A percentile compares a stretch with the other conserved stretches of the same genome.
Conservation (phyloP, 1,140 invertebrate species). For the Anagrus nilaparvatae region DNA sequence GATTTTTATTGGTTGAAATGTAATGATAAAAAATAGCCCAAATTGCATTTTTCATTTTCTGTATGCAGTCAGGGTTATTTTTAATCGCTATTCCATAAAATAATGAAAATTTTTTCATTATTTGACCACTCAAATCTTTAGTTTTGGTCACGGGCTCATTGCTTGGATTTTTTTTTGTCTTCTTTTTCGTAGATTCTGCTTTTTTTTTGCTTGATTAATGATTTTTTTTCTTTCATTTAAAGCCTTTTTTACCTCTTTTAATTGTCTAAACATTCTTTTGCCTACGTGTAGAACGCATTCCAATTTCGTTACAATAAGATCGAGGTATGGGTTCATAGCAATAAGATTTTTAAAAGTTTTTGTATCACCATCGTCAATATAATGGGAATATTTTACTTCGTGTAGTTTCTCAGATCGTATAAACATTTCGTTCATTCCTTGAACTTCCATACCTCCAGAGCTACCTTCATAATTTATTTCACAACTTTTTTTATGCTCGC, state of each 20-base stretch:
- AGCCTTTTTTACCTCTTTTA: slow-evolving; percentile 3
- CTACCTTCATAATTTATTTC: slow-evolving; percentile 15
- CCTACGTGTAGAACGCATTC: slow-evolving; percentile 3
- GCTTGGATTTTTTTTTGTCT: not conserved
- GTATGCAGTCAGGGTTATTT: not conserved
- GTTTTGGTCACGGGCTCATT: not conserved
- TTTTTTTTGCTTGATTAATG: too few relatives aligned
- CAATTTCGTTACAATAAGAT: not conserved
- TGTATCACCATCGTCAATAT: slow-evolving; percentile 11
- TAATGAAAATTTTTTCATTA: not conserved
- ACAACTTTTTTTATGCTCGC: slow-evolving; percentile 15
- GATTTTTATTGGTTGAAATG: not conserved
- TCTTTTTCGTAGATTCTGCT: too few relatives aligned
- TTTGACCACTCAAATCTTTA: not conserved
- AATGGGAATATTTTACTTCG: too few relatives aligned
- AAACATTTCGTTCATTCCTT: slow-evolving; percentile 18
- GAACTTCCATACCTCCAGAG: slow-evolving; percentile 19
- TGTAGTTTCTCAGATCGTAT: slow-evolving; percentile 12
- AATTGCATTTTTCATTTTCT: not conserved
- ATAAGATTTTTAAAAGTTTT: slow-evolving; percentile 15
- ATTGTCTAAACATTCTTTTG: slow-evolving; percentile 2
- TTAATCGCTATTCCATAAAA: not conserved
- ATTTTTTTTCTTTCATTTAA: too few relatives aligned
- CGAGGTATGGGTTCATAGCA: slow-evolving; percentile 9
- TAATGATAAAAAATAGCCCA: not conserved